phyloP scores from a whole-genome alignment of 2,888 invertebrate genomes.

The Temnothorax ravouxi region DNA sequence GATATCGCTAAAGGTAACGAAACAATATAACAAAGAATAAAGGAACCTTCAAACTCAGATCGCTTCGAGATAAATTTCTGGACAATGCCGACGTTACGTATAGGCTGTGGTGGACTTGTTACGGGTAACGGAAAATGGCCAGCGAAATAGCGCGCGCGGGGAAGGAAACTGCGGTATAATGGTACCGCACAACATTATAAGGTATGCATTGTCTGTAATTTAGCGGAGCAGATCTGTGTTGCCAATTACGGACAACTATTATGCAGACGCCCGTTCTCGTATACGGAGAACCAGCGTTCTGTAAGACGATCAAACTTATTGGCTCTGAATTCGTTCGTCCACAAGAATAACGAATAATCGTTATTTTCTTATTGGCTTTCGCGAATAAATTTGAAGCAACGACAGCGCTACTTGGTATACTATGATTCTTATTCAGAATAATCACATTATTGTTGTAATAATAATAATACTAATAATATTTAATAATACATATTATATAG shows the following conservation, averaged over 20 bases:
- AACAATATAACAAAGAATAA: constrained; percentile 67
- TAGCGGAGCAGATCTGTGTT: constrained; percentile 78
- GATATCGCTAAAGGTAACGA: constrained; percentile 58
- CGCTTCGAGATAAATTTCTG: constrained; percentile 68
- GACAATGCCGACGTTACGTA: constrained; percentile 64
- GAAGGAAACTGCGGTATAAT: constrained; percentile 68
- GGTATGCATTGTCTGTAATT: constrained; percentile 81
- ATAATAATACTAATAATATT: not conserved
- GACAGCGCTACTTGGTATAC: not conserved
- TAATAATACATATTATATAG: not conserved
- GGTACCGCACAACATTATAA: constrained; percentile 74
- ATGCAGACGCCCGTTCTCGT: constrained; percentile 58
- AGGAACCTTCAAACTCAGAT: constrained; percentile 62
- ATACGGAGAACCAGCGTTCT: constrained; percentile 51
- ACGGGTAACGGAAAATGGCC: constrained; percentile 64
- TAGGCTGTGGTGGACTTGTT: constrained; percentile 59
- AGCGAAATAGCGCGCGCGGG: constrained; percentile 64
- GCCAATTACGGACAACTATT: constrained; percentile 79
- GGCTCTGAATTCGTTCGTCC: constrained; percentile 63
- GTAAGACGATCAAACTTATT: constrained; percentile 73
- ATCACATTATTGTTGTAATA: not conserved
- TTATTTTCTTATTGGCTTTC: constrained; percentile 59
- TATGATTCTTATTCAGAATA: not conserved
- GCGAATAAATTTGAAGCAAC: constrained; percentile 1
- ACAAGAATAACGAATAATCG: constrained; percentile 60